These are phyloP conservation scores for Torymus auratus DNA, from an alignment of 2,888 invertebrate genomes.

Conservation along the genomic window DNA sequence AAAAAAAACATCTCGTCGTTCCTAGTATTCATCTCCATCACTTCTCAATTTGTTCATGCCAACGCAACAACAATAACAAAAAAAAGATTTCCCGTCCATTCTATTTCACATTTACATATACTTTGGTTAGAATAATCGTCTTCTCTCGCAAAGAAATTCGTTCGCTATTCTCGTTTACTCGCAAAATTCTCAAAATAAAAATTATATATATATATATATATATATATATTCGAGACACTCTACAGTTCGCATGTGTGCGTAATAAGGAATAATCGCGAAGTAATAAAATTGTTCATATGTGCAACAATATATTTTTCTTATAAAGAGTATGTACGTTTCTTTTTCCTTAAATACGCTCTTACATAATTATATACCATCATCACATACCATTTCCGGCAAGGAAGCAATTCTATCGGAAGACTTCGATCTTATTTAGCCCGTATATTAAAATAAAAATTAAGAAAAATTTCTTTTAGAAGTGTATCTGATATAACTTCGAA, in stretches of 20 bases:
- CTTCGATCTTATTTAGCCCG: slow-evolving; percentile 23
- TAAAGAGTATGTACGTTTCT: slow-evolving; percentile 15
- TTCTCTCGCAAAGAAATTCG: slow-evolving; percentile 55
- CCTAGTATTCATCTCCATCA: slow-evolving; percentile 43
- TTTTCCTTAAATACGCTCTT: slow-evolving; percentile 47
- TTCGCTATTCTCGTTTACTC: slow-evolving; percentile 44
- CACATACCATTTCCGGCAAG: slow-evolving; percentile 41
- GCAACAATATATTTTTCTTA: slow-evolving; percentile 10
- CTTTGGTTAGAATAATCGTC: slow-evolving; percentile 70
- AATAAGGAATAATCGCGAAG: slow-evolving; percentile 18
- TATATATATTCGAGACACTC: slow-evolving; percentile 27
- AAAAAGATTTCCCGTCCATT: slow-evolving; percentile 55
- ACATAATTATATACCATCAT: slow-evolving; percentile 23
- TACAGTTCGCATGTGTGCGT: slow-evolving; percentile 5
- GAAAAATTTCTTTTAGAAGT: no score
- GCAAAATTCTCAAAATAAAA: slow-evolving; percentile 56
- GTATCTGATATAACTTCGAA: neutral
- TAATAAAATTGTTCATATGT: slow-evolving; percentile 12
- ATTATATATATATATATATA: slow-evolving; percentile 37
- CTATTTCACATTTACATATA: slow-evolving; percentile 63
- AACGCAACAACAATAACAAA: slow-evolving; percentile 58
- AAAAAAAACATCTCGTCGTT: slow-evolving; percentile 42
- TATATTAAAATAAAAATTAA: slow-evolving; percentile 18
- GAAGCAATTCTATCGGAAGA: slow-evolving; percentile 48
- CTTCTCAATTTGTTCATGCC: slow-evolving; percentile 55